Conservation (phyloP, 2,797 vertebrate species). For the Diglossa cyanea region DNA sequence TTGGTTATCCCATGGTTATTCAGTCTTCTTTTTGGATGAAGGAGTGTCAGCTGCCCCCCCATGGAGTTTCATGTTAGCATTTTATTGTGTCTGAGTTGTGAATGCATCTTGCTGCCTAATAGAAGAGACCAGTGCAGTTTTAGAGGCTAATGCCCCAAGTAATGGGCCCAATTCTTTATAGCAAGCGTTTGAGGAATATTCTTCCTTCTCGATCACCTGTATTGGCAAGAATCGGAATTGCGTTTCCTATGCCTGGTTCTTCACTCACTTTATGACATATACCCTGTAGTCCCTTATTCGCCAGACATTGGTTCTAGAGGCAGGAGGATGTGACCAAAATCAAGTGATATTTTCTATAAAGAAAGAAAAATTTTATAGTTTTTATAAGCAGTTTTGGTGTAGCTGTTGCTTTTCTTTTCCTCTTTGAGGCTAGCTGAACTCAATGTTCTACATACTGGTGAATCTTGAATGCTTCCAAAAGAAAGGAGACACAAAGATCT, state of each 20-base stretch:
- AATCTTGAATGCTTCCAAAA: not conserved
- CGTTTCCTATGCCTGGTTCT: not conserved
- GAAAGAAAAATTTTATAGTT: not conserved
- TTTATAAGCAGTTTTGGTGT: not conserved
- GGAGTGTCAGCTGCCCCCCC: not conserved
- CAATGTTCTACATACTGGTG: not conserved
- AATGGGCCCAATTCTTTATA: not conserved
- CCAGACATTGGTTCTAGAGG: not conserved
- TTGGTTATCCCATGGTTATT: not conserved
- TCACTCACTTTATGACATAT: not conserved
- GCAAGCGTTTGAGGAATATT: not conserved
- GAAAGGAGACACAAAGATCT: not conserved
- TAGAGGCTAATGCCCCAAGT: not conserved
- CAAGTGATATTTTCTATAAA: not conserved
- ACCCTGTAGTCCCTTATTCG: not conserved
- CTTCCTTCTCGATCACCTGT: not conserved
- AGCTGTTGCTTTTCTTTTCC: not conserved
- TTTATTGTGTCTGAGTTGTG: not conserved
- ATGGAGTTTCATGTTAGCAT: not conserved
- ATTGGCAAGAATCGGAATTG: not conserved
- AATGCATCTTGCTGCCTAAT: not conserved
- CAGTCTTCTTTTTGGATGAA: not conserved
- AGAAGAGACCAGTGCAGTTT: not conserved
- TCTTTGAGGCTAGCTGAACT: not conserved
- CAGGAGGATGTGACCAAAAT: not conserved